phyloP scores from a whole-genome alignment of 2,797 vertebrate species.

The Hippocampus kuda region DNA sequence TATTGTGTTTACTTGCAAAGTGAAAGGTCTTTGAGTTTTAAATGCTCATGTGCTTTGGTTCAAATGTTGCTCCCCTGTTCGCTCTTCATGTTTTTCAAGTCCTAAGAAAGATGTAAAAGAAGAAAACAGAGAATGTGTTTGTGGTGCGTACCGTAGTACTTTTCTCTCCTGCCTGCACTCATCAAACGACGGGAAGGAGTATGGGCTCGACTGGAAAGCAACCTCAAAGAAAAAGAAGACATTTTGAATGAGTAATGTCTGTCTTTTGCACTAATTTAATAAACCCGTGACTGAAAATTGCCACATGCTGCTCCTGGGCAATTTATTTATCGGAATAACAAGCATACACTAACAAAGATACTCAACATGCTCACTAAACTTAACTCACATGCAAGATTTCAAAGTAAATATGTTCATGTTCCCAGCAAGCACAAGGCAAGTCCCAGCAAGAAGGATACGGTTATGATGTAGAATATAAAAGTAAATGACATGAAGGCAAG shows the following conservation, averaged over 20 bases:
- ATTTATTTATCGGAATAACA: not conserved
- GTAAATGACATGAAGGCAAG: not conserved
- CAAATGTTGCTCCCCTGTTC: slow-evolving; percentile 29
- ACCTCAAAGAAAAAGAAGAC: slow-evolving; percentile 65
- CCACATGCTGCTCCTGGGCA: slow-evolving; percentile 23
- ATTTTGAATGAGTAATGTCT: slow-evolving; percentile 75
- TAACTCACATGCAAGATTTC: not conserved
- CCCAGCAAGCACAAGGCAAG: slow-evolving; percentile 30
- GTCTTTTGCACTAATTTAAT: slow-evolving; percentile 86
- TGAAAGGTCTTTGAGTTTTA: slow-evolving; percentile 50
- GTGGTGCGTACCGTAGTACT: slow-evolving; percentile 52
- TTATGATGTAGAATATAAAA: not conserved
- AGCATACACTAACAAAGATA: not conserved
- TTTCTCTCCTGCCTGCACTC: slow-evolving; percentile 51
- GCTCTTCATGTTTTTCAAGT: slow-evolving; percentile 37
- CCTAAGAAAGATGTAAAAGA: slow-evolving; percentile 37
- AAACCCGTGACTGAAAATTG: slow-evolving; percentile 77
- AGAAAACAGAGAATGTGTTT: slow-evolving; percentile 51
- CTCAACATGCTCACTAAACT: not conserved
- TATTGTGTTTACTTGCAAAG: slow-evolving; percentile 32
- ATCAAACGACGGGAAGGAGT: slow-evolving; percentile 49
- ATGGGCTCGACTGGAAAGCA: slow-evolving; percentile 57
- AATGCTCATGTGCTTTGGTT: slow-evolving; percentile 51
- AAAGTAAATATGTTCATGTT: not conserved
- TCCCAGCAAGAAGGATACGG: slow-evolving; percentile 15